Evolutionary conservation across 35 echinoderm and acorn worm species (phyloP).

Genomic region (Patiria miniata): DNA sequence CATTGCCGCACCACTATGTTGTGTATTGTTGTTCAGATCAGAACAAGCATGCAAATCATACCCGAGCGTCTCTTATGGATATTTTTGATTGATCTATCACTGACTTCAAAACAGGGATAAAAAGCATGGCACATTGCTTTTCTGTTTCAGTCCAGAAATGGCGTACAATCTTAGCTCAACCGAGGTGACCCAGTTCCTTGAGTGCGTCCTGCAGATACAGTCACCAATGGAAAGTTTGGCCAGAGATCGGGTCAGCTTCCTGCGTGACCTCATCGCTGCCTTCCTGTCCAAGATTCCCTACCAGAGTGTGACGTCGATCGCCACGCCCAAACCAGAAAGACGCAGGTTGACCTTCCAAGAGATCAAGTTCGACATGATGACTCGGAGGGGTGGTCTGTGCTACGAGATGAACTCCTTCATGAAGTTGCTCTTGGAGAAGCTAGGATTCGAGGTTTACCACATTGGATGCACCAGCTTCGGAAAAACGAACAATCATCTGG

Average conservation of each 20-base stretch:
- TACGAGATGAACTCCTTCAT: slow-evolving; percentile 19
- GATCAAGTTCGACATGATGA: slow-evolving; percentile 12
- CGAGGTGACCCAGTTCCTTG: no score
- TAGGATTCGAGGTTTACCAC: slow-evolving; percentile 26
- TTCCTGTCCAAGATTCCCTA: slow-evolving; percentile 16
- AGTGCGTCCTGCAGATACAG: no score
- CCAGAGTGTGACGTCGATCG: slow-evolving; percentile 6
- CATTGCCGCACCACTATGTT: no score
- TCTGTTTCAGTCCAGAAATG: no score
- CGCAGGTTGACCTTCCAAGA: slow-evolving; percentile 28
- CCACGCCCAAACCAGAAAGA: neutral
- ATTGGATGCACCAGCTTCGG: neutral
- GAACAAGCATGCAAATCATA: no score
- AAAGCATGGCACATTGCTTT: no score
- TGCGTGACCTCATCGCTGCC: neutral
- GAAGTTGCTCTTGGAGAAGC: slow-evolving; percentile 26
- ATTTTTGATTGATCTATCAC: no score
- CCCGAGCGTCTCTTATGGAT: no score
- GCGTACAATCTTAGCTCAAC: no score
- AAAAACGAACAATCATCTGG: neutral
- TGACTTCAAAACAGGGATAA: no score
- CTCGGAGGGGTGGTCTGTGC: slow-evolving; percentile 26
- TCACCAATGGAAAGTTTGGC: no score
- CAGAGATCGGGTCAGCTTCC: neutral
- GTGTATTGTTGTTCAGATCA: no score